Evolutionary conservation across 2,113 vertebrate species (phyloP), one percentile per base, ranked within the genome.

Genomic region (Microcebus jonahi): DNA sequence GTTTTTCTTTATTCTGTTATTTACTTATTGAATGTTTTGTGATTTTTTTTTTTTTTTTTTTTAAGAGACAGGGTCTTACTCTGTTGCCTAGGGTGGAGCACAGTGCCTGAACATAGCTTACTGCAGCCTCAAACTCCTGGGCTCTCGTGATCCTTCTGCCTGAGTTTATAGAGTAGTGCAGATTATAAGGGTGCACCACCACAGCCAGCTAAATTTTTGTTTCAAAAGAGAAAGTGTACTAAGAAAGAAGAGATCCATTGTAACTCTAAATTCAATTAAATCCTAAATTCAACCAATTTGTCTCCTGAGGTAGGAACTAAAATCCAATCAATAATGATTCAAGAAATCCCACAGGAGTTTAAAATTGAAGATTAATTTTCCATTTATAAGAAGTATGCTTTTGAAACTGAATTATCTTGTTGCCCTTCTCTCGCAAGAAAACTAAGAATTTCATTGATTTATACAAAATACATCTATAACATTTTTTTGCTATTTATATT

Each of bases 361-460:
- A 65, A 93, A 63, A 79, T 70, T 91, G 92, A 98, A 98, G 92
- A 98, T 98, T 98, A 97, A 98, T 98, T 98, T 98, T 98, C 95
- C 94, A 94, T 96, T 98, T 97, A 94, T 97, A 98, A 84, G 94
- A 98, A 98, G 91, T 80, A 90, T 34, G 88, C 75, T 96, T 95
- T 97, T 88, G 67, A 98, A 97, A 97, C 31, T 98, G 80, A 97
- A 98, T 98, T 97, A 97, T 67, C 94, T 94, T 97, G 83, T 96
- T 97, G 97, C 84, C 67, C 61, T 96, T 61, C 71, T 90, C 89
- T 94, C 42, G 80, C 94, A 97, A 90, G 95, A 94, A 97, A 97
- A 93, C 83, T 97, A 97, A 98, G 97, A 96, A 92, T 97, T 77
- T 97, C 88, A 91, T 84, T 97, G 79, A 90, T 95, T 97, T 96